phyloP scores from a whole-genome alignment of 2,797 vertebrate genomes.

The Oreochromis grahami region DNA sequence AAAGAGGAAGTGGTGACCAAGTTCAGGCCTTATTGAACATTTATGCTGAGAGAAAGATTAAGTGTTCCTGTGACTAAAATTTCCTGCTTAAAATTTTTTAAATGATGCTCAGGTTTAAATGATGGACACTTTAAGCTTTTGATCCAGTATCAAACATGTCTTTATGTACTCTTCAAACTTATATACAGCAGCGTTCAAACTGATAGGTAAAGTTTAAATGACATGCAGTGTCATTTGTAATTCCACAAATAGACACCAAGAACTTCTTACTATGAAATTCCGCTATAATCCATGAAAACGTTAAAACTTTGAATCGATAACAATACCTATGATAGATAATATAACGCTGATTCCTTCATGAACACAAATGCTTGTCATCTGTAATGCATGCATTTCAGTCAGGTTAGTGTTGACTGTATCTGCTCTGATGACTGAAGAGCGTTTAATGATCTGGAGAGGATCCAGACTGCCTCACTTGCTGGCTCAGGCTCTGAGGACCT shows the following conservation, averaged over 20 bases:
- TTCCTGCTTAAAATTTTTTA: not conserved
- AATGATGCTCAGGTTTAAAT: not conserved
- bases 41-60: too few relatives aligned
- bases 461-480: not conserved
- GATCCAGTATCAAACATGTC: not conserved
- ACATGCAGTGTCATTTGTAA: not conserved
- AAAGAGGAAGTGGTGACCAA: too few relatives aligned
- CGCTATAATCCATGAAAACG: not conserved
- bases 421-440: not conserved
- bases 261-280: not conserved
- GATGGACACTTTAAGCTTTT: not conserved
- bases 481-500: not conserved
- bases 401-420: not conserved
- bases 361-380: not conserved
- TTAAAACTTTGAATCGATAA: not conserved
- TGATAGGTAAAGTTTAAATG: not conserved
- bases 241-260: accelerated
- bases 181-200: not conserved
- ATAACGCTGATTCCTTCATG: not conserved
- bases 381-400: not conserved
- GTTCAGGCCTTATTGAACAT: too few relatives aligned
- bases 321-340: not conserved
- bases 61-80: not conserved
- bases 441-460: not conserved
- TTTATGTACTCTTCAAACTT: not conserved